phyloP scores from a whole-genome alignment of 1,140 invertebrate genomes.

The Leptoteleia sp. region DNA sequence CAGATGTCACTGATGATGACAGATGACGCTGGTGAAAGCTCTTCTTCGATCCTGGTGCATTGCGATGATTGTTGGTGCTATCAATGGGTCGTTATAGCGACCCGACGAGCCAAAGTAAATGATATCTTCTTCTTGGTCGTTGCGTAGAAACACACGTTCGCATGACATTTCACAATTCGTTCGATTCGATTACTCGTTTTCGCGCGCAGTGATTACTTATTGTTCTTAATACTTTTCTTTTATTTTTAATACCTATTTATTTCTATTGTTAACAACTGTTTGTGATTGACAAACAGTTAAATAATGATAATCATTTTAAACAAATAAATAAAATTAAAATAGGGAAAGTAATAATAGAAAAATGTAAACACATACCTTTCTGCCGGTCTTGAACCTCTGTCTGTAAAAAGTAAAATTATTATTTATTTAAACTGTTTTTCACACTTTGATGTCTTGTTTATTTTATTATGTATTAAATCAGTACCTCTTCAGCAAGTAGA shows the following conservation, averaged over 20 bases:
- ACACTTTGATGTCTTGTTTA: too few species aligned
- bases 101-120: too few species aligned
- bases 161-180: too few species aligned
- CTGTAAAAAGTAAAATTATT: constrained; percentile 13
- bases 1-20: neutral
- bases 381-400: constrained; percentile 74
- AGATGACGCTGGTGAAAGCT: neutral
- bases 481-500: constrained; percentile 88
- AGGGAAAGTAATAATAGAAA: neutral
- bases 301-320: neutral
- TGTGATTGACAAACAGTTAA: neutral
- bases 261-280: constrained; percentile 1
- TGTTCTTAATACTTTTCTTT: neutral
- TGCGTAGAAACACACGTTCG: neutral
- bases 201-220: too few species aligned
- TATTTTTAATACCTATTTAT: constrained; percentile 1
- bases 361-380: constrained; percentile 75
- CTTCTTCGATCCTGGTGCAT: constrained; percentile 12
- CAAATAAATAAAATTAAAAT: constrained; percentile 8
- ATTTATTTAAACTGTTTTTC: neutral
- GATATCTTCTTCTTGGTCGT: constrained; percentile 2
- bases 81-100: too few species aligned
- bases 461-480: neutral
- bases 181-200: too few species aligned
- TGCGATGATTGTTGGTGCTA: neutral